Evolutionary conservation across 2,888 invertebrate species (phyloP).

Genomic region (Rhingia rostrata): DNA sequence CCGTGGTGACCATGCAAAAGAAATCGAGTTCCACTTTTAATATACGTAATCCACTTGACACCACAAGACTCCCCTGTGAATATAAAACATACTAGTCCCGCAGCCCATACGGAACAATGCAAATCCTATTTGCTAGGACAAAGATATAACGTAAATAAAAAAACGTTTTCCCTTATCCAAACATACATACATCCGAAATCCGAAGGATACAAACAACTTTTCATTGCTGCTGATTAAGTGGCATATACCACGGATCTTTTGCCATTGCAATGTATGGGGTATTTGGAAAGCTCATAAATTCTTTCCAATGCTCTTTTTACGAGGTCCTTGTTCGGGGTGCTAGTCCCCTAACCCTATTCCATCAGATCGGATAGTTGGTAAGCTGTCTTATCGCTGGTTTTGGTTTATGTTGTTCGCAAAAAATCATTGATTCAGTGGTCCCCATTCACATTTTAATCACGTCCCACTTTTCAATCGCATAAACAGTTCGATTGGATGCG

Average conservation of each 20-base stretch:
- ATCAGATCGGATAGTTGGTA: conserved; percentile 27
- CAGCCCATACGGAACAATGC: conserved; percentile 30
- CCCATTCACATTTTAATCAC: conserved; percentile 60
- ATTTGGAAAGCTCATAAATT: conserved; percentile 33
- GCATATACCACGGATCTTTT: conserved; percentile 12
- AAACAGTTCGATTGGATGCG: conserved; percentile 54
- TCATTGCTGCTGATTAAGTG: conserved; percentile 51
- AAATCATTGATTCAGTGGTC: conserved; percentile 25
- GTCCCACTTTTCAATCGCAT: conserved; percentile 61
- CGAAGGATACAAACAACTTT: conserved; percentile 36
- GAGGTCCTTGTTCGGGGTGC: conserved; percentile 14
- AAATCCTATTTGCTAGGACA: conserved; percentile 57
- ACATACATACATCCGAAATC: conserved; percentile 34
- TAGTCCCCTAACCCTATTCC: background rate
- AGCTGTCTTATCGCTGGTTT: conserved; percentile 18
- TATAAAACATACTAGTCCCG: background rate
- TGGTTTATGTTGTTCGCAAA: conserved; percentile 31
- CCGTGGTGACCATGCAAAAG: no score
- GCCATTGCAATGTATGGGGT: background rate
- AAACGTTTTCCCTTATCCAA: conserved; percentile 41
- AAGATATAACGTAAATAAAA: conserved; percentile 46
- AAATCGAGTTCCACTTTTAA: no score
- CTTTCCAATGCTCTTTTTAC: conserved; percentile 39
- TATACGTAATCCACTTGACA: conserved; percentile 58
- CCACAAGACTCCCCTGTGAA: background rate